These are phyloP conservation scores for Thecophora atra DNA, from an alignment of 2,888 invertebrate species.

Conservation along the genomic window DNA sequence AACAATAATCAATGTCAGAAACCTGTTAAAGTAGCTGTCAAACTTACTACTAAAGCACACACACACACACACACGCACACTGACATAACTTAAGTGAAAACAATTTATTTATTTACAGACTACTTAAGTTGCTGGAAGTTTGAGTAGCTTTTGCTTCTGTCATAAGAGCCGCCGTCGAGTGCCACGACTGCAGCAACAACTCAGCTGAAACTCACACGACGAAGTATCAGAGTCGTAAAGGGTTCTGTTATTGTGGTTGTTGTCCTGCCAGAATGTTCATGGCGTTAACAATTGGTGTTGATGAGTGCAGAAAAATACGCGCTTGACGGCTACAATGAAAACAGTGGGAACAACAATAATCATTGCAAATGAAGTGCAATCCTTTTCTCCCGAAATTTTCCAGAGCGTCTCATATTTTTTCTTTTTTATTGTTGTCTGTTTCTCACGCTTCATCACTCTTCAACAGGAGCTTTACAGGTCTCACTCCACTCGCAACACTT, in stretches of 20 bases:
- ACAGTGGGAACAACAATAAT: not conserved
- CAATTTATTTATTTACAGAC: slow-evolving; percentile 10
- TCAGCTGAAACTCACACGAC: no score
- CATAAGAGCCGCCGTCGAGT: not conserved
- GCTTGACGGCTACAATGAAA: no score
- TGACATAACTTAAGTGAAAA: not conserved
- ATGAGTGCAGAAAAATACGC: no score
- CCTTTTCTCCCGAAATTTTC: no score
- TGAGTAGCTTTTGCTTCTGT: not conserved
- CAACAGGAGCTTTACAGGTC: no score
- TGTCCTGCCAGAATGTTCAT: not conserved
- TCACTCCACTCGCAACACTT: no score
- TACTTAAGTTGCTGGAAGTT: not conserved
- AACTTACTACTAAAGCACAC: slow-evolving; percentile 13
- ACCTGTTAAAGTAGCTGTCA: slow-evolving; percentile 41
- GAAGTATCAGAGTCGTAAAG: not conserved
- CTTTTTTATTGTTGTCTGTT: no score
- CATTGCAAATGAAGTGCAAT: no score
- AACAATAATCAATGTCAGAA: slow-evolving; percentile 43
- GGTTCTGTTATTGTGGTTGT: not conserved
- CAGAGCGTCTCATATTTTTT: no score
- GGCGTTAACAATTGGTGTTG: not conserved
- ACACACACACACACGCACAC: not conserved
- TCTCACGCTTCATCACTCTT: no score
- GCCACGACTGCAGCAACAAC: not conserved